Base-by-base conservation (phyloP, 1,140 invertebrate species). In the Meloidogyne exigua region DNA sequence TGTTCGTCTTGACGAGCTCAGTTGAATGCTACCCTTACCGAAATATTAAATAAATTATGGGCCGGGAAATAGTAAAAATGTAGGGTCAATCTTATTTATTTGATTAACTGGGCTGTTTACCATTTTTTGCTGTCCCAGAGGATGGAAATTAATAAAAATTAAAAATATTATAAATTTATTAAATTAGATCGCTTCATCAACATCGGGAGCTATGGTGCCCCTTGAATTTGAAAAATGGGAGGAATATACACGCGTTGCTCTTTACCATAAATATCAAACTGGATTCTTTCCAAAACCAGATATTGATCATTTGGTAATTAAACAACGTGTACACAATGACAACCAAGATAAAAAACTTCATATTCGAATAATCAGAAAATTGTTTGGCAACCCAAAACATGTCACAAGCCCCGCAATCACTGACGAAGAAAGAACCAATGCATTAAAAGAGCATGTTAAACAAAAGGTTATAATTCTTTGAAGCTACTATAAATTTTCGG, bases 211-310 rank as follows among this genome's bases (percentile, higher is more conserved):
- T 7, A 44, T 71, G 36, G 36, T 71, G 5, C 68, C 68, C 1
- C 3, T 23, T 7, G 18, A 42, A 21, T 15, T 71, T 5, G 15
- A 18, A 1, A 0, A 21, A 44, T 42, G 36, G 68, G 42, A 71
- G 25, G 62, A 44, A 18, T 18, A 21, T 13, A 44, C 42, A 15
- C 25, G 39, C 11, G 36, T 36, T 2, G 68, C 32, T 26, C 25
- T 71, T 13, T 71, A 44, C n/a, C 15, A 36, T 18, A 44, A 57
- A 62, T 57, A 57, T 62, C 0, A 32, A 5, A 0, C 62, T 2
- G 68, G 68, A 44, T 71, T 71, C 18, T 71, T 71, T n/a, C 68
- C 68, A 44, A 10, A 15, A 9, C 68, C 68, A 26, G 18, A 44
- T n/a, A 21, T 57, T 57, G 68, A 70, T 4, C 13, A 44, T 44